Conservation (phyloP, 1,140 invertebrate species). For the Adoxophyes honmai region DNA sequence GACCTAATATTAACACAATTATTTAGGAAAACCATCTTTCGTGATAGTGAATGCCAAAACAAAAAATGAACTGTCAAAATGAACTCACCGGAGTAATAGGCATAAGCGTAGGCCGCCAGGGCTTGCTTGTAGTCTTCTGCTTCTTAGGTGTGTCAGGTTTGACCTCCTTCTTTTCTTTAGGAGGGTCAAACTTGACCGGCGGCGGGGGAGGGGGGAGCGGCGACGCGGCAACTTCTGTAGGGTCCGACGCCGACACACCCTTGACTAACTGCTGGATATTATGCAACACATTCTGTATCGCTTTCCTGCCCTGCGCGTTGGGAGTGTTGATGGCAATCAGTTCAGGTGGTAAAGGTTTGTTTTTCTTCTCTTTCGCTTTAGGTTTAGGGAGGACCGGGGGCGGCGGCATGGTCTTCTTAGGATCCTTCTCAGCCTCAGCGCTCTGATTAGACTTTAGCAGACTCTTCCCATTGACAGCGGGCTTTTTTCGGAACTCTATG, state of each 20-base stretch:
- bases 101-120: slow-evolving; percentile 83
- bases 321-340: slow-evolving; percentile 72
- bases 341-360: slow-evolving; percentile 66
- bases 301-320: slow-evolving; percentile 61
- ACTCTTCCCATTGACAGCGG: slow-evolving; percentile 64
- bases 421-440: slow-evolving; percentile 38
- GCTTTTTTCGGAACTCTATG: slow-evolving; percentile 70
- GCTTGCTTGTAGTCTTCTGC: slow-evolving; percentile 75
- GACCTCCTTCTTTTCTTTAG: slow-evolving; percentile 46
- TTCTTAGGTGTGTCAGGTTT: slow-evolving; percentile 68
- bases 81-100: slow-evolving; percentile 77
- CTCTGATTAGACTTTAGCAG: slow-evolving; percentile 66
- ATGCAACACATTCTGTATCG: slow-evolving; percentile 71
- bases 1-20: too few relatives aligned
- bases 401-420: slow-evolving; percentile 60
- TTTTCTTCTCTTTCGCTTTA: slow-evolving; percentile 49
- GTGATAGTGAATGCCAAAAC: too few relatives aligned
- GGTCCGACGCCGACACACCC: slow-evolving; percentile 62
- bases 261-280: slow-evolving; percentile 73
- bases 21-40: too few relatives aligned
- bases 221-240: slow-evolving; percentile 52
- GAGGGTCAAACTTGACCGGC: slow-evolving; percentile 16
- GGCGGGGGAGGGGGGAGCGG: slow-evolving; percentile 35
- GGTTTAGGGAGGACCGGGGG: slow-evolving; percentile 41
- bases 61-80: slow-evolving; percentile 22